Evolutionary conservation across 30 jellyfish, hydroid and myxozoan species (phyloP).

Genomic region (Aurelia aurita complex sp. Pacific): DNA sequence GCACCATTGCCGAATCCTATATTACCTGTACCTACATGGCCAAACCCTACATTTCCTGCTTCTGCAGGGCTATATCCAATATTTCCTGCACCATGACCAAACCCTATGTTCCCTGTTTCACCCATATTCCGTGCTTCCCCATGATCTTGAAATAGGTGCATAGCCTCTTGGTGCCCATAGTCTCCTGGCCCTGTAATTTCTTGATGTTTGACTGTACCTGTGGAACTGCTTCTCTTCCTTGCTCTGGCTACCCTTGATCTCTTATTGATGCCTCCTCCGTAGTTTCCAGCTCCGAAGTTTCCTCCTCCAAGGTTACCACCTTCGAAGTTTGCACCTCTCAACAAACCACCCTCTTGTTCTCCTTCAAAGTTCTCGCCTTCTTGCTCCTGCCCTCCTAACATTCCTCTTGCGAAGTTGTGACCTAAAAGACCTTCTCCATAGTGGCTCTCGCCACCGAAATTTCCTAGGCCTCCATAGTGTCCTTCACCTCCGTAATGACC

Average conservation of each 20-base stretch:
- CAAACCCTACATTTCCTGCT: no score
- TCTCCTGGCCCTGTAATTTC: conserved; percentile 23
- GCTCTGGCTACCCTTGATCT: conserved; percentile 50
- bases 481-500: conserved; percentile 41
- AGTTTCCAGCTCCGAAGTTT: conserved; percentile 30
- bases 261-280: conserved; percentile 49
- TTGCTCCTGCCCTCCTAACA: conserved; percentile 17
- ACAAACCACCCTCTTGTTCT: conserved; percentile 28
- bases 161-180: conserved; percentile 14
- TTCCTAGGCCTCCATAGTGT: conserved; percentile 14
- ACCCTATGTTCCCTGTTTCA: conserved; percentile 1
- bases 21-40: no score
- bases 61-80: no score
- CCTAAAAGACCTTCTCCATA: conserved; percentile 23
- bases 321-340: conserved; percentile 26
- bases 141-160: conserved; percentile 14
- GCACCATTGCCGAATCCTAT: no score
- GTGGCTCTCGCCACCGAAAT: conserved; percentile 17
- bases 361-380: conserved; percentile 21
- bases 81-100: background rate
- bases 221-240: conserved; percentile 23
- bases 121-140: background rate
- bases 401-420: conserved; percentile 13
- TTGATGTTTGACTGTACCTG: conserved; percentile 63
- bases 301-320: conserved; percentile 44